Conservation (phyloP, 2,888 invertebrate genomes). For the Orthonychiurus folsomi region DNA sequence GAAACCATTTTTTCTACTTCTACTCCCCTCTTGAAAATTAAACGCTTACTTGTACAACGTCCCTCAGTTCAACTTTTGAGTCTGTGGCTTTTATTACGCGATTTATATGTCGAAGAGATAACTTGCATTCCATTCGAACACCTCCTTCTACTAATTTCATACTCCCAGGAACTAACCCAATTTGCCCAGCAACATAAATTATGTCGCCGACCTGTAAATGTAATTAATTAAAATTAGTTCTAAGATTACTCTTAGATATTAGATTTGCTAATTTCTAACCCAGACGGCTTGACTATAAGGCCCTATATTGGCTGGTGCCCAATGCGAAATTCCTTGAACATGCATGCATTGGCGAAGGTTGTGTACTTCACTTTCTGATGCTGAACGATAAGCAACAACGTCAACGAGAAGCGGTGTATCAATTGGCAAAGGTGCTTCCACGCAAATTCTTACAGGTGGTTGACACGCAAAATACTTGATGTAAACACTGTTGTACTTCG, state of each 20-base stretch:
- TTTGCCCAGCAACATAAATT: conserved; percentile 83
- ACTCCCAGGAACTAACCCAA: conserved; percentile 75
- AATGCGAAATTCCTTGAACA: conserved; percentile 89
- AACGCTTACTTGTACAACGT: conserved; percentile 68
- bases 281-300: conserved; percentile 88
- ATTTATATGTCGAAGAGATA: conserved; percentile 73
- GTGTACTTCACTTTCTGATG: conserved; percentile 23
- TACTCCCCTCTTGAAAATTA: background rate
- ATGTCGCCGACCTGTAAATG: conserved; percentile 63
- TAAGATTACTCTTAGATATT: too few species aligned
- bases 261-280: conserved; percentile 49
- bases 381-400: conserved; percentile 55
- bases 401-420: conserved; percentile 67
- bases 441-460: conserved; percentile 72
- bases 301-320: conserved; percentile 97
- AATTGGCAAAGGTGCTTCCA: conserved; percentile 64
- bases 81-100: conserved; percentile 73
- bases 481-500: conserved; percentile 67
- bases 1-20: too few species aligned
- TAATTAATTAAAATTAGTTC: too few species aligned
- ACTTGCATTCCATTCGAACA: conserved; percentile 67
- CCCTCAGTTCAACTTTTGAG: conserved; percentile 64
- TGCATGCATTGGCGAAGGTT: conserved; percentile 69
- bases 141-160: conserved; percentile 67
- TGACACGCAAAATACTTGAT: conserved; percentile 60